These are phyloP conservation scores for Sceliomorpha sp. DNA, from an alignment of 2,888 invertebrate species.

Conservation along the genomic window DNA sequence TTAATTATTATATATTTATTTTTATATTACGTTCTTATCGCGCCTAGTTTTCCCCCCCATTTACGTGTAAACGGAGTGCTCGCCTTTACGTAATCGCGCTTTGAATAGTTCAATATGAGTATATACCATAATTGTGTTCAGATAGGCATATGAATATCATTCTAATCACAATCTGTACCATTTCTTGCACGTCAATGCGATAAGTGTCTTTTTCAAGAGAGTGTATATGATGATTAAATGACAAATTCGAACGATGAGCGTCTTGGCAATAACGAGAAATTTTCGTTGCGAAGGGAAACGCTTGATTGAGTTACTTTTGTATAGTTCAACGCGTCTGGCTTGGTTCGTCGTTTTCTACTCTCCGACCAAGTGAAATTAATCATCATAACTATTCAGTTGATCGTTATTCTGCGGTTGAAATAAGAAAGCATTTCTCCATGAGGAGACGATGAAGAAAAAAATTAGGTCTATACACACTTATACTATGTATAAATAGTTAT, in stretches of 20 bases:
- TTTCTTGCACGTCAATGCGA: too few species aligned
- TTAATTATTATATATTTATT: constrained; percentile 3
- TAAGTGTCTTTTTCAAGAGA: too few species aligned
- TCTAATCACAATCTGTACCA: background rate
- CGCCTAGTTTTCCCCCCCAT: background rate
- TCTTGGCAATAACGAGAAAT: too few species aligned
- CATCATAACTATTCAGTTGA: constrained; percentile 32
- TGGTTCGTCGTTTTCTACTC: too few species aligned
- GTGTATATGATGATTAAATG: too few species aligned
- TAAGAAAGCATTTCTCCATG: constrained; percentile 45
- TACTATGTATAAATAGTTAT: constrained; percentile 61
- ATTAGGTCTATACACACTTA: constrained; percentile 52
- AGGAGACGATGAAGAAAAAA: constrained; percentile 35
- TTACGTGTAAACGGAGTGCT: background rate
- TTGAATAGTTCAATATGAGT: background rate
- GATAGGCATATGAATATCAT: background rate
- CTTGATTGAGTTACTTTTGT: too few species aligned
- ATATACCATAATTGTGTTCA: constrained; percentile 9
- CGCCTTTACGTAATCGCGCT: background rate
- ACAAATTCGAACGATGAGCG: too few species aligned
- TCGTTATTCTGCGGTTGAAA: constrained; percentile 40
- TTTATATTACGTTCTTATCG: background rate
- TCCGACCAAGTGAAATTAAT: too few species aligned
- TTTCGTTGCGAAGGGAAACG: too few species aligned
- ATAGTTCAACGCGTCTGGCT: too few species aligned